Conservation (phyloP, 2,888 invertebrate species). For the Zaprionus lineosus region DNA sequence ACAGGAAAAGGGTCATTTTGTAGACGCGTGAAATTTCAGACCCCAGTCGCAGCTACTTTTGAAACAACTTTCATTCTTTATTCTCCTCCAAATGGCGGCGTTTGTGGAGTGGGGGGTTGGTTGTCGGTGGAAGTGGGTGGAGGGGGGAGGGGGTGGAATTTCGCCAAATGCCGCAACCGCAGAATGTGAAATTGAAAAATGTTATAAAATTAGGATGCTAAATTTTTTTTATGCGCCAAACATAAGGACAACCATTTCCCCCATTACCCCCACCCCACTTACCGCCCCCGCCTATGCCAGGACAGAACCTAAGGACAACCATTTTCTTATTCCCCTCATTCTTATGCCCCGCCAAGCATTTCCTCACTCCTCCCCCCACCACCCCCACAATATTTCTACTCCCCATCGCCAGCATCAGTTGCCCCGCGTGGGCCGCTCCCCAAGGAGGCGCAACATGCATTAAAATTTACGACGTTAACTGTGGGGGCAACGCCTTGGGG, state of each 20-base stretch:
- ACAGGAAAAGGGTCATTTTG: constrained; percentile 76
- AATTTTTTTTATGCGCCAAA: constrained; percentile 38
- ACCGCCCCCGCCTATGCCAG: too few species aligned
- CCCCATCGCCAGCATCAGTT: neutral
- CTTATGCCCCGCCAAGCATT: too few species aligned
- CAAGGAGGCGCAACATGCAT: constrained; percentile 35
- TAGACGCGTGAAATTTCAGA: constrained; percentile 73
- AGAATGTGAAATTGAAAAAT: constrained; percentile 65
- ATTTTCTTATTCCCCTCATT: too few species aligned
- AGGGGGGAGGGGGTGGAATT: too few species aligned
- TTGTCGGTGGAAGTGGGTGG: too few species aligned
- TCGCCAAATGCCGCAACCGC: constrained; percentile 42
- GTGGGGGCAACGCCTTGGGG: constrained; percentile 33
- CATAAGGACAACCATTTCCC: constrained; percentile 25
- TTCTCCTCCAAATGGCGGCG: constrained; percentile 36
- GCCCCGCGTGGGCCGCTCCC: too few species aligned
- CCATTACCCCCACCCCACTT: neutral
- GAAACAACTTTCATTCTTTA: constrained; percentile 41
- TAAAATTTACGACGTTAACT: constrained; percentile 60
- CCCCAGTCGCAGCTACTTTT: constrained; percentile 39
- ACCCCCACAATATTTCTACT: neutral
- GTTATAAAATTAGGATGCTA: constrained; percentile 43
- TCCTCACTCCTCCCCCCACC: neutral
- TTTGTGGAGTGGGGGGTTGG: neutral
- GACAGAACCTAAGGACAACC: too few species aligned